These are phyloP conservation scores for Pseudochaenichthys georgianus DNA, from an alignment of 2,797 vertebrate species.

Conservation along the genomic window DNA sequence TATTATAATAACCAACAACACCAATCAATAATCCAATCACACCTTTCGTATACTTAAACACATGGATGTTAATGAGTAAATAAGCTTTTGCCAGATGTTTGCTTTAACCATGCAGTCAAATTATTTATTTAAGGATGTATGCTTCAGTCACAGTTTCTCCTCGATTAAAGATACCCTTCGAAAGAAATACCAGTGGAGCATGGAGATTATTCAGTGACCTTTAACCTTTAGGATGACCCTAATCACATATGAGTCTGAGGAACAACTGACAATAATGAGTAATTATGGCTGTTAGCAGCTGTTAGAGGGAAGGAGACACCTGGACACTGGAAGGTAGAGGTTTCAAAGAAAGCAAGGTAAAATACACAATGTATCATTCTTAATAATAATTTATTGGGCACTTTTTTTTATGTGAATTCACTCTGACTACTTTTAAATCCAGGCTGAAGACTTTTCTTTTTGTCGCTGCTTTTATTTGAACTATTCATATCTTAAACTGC, in stretches of 20 bases:
- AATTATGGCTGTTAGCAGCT: conserved; percentile 45
- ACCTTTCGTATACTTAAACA: not conserved
- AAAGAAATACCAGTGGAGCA: conserved; percentile 18
- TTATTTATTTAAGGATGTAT: not conserved
- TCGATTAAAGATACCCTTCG: not conserved
- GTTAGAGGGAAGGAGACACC: not conserved
- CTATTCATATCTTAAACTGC: too few relatives aligned
- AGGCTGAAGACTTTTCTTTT: too few relatives aligned
- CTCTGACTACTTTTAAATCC: too few relatives aligned
- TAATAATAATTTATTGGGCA: too few relatives aligned
- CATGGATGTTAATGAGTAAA: conserved; percentile 7
- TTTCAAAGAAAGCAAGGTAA: not conserved
- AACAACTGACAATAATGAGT: conserved; percentile 48
- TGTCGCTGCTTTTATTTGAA: too few relatives aligned
- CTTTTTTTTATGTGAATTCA: too few relatives aligned
- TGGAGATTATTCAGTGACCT: conserved; percentile 47
- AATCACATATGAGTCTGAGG: conserved; percentile 42
- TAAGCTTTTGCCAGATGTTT: not conserved
- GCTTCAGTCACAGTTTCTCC: not conserved
- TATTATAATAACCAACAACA: too few relatives aligned
- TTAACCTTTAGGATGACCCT: conserved; percentile 51
- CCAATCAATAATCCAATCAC: too few relatives aligned
- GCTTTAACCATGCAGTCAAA: not conserved
- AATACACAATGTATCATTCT: not conserved
- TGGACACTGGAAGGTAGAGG: not conserved